A percentile compares a stretch with the other conserved stretches of the same genome.
phyloP scores from a whole-genome alignment of 2,888 invertebrate genomes.

The Caenorhabditis uteleia region DNA sequence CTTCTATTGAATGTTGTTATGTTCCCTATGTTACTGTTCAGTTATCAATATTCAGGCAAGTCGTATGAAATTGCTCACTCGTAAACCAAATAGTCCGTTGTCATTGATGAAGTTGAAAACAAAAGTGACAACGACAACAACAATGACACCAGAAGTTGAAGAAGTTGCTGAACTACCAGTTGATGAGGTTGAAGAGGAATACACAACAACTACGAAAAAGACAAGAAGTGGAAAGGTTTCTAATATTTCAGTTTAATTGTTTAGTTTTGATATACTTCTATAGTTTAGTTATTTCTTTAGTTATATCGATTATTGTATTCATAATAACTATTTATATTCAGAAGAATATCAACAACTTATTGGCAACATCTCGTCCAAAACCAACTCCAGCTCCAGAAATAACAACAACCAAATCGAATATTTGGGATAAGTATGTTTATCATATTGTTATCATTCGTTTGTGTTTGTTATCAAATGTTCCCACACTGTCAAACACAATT shows the following conservation, averaged over 20 bases:
- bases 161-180: conserved; percentile 10
- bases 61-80: conserved; percentile 43
- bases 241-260: conserved; percentile 2
- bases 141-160: conserved; percentile 16
- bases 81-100: conserved; percentile 32
- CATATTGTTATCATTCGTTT: not conserved
- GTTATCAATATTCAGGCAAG: conserved; percentile 27
- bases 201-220: conserved; percentile 31
- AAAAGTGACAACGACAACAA: conserved; percentile 26
- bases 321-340: conserved; percentile 1
- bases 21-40: not conserved
- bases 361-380: not conserved
- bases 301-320: not conserved
- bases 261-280: too few species aligned
- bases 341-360: not conserved
- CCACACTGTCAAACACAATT: conserved; percentile 11
- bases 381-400: conserved; percentile 39
- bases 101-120: conserved; percentile 39
- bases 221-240: conserved; percentile 15
- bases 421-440: conserved; percentile 62
- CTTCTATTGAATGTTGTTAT: not conserved
- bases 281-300: conserved; percentile 4
- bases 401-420: conserved; percentile 55
- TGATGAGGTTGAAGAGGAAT: conserved; percentile 27
- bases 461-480: conserved; percentile 15